Evolutionary conservation across 2,113 vertebrate species (phyloP), one percentile per base, ranked within the genome.

Genomic region (Ageneiosus marmoratus): DNA sequence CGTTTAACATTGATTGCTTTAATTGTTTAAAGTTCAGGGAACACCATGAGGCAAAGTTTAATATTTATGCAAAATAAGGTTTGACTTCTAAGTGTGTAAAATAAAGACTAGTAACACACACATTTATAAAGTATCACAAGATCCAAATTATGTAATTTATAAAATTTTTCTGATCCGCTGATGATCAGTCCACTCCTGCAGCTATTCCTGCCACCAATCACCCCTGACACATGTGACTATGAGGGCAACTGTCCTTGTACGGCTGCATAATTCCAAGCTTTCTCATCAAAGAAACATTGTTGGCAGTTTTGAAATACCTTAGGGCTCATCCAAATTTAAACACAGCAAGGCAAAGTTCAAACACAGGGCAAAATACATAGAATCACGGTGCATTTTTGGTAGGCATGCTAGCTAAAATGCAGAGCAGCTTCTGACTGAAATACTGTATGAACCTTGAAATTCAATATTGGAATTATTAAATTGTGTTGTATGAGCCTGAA

Each of bases 121-220:
- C 50, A 53, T 79, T 67, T 16, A 50, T 74, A 24, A 58, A 63
- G 56, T 15, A 77, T 90, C 89, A 89, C 84, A 88, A 82, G 87
- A 87, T 58, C 62, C 32, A 51, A 10, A 62, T 87, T 86, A 88
- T 79, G 80, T 88, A 87, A 65, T 7, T 24, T 29, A 60, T 41
- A 83, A 76, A 80, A 81, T 79, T 67, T 44, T 81, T 85, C 41
- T 70, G 79, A 88, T 87, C 79, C 60, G 27, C 51, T 60, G 78
- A 82, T 48, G 81, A 80, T 87, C 84, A 88, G 67, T 78, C 79
- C 79, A 81, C 86, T 82, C 87, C 86, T 82, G 62, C 70, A 84
- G 85, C 84, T 63, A 83, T 78, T 60, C 58, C 20, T 56, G 3
- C 56, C 69, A 63, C n/a, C 20, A 34, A 46, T 27, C 48, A 60